phyloP scores from a whole-genome alignment of 1,140 invertebrate genomes.

The Drosophila sp. region DNA sequence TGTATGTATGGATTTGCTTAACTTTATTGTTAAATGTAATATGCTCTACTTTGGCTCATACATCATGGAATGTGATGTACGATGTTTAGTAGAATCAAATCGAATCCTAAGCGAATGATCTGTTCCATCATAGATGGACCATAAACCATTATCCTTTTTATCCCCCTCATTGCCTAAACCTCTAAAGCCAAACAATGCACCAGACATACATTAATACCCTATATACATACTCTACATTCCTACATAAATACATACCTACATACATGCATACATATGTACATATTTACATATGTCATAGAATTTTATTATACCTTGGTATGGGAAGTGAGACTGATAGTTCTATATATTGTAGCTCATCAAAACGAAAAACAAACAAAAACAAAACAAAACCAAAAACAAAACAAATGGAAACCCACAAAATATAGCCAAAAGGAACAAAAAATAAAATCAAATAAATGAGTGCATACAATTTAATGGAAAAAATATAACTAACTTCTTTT shows the following conservation, averaged over 20 bases:
- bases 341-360: conserved; percentile 76
- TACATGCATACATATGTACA: conserved; percentile 35
- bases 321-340: conserved; percentile 82
- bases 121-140: conserved; percentile 1
- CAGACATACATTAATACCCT: neutral
- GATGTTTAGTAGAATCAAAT: neutral
- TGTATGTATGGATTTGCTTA: conserved; percentile 11
- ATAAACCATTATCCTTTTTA: neutral
- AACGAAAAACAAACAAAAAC: conserved; percentile 38
- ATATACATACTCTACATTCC: conserved; percentile 17
- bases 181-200: neutral
- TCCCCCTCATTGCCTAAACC: neutral
- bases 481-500: neutral
- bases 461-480: neutral
- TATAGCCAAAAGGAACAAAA: neutral
- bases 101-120: neutral
- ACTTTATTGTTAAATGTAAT: conserved; percentile 32
- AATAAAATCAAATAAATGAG: neutral
- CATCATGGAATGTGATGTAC: neutral
- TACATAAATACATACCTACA: conserved; percentile 24
- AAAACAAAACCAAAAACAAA: conserved; percentile 26
- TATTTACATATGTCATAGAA: conserved; percentile 42
- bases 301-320: conserved; percentile 67
- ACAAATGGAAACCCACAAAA: neutral
- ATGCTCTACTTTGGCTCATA: neutral